Evolutionary conservation across 1,140 invertebrate species (phyloP), one percentile per base, ranked within the genome.

Genomic region (Delia radicum): DNA sequence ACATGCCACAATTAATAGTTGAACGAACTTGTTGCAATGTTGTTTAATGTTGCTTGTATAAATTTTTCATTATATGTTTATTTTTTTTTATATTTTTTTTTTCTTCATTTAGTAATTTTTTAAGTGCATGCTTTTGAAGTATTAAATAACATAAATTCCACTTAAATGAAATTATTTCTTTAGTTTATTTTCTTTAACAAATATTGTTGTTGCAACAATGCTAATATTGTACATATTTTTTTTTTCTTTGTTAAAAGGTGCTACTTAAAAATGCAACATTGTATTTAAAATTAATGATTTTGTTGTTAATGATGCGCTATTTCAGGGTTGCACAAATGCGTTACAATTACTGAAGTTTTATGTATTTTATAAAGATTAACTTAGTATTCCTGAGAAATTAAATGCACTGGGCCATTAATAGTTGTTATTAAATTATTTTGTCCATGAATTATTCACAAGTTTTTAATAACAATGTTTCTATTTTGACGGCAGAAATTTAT

Each of bases 1-100:
- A 69, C 65, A 69, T 69, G 65, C 65, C 65, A 69, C 65, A 69
- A 69, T 69, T 69, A 69, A 37, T 69, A 69, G 65, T 69, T 69
- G 65, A 69, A 69, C 65, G 65, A 69, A 69, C 65, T 69, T 69
- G 65, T 69, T 69, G 65, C 65, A 31, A 69, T 69, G 29, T 67
- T 67, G 27, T 29, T 67, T 67, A 67, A 27, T 27, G 2, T 65
- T 27, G 26, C 27, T 65, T 24, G 12, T 65, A 28, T 18, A 13
- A 13, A 28, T 28, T 27, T 61, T 61, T 28, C 26, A 18, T 15
- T 29, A 18, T 18, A 29, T 65, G 62, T 15, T 65, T n/a, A n/a
- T n/a, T n/a, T n/a, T n/a, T n/a, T n/a, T n/a, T n/a, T n/a, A n/a
- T n/a, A n/a, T n/a, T n/a, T n/a, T 24, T 61, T 31, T 2, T 67